These are phyloP conservation scores for Limonius californicus DNA, from an alignment of 1,140 invertebrate species.

Conservation along the genomic window DNA sequence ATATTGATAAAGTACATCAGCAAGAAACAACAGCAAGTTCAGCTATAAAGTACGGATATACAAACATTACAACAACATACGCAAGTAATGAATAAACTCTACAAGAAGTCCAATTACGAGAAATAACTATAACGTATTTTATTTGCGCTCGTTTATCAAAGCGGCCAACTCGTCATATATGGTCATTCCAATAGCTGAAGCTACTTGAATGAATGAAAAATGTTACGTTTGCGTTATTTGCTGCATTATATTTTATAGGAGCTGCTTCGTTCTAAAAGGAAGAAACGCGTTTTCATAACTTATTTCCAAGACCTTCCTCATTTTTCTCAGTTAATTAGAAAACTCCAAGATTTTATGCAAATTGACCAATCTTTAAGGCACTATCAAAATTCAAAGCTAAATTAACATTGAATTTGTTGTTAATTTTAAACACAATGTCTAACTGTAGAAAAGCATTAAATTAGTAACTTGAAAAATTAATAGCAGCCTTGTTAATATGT, in stretches of 20 bases:
- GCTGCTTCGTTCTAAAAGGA: not conserved
- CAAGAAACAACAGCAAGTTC: slow-evolving; percentile 1
- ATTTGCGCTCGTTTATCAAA: slow-evolving; percentile 22
- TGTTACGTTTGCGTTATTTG: slow-evolving; percentile 17
- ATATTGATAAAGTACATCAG: slow-evolving; percentile 7
- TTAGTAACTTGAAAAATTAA: no score
- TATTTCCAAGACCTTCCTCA: no score
- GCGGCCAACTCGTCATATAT: slow-evolving; percentile 14
- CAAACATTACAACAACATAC: slow-evolving; percentile 2
- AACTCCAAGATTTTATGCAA: no score
- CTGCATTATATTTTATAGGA: not conserved
- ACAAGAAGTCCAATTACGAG: slow-evolving; percentile 22
- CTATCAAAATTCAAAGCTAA: no score
- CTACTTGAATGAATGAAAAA: slow-evolving; percentile 21
- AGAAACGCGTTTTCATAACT: not conserved
- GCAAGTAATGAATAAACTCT: slow-evolving; percentile 20
- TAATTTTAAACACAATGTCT: no score
- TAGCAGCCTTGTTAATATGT: no score
- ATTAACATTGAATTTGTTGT: no score
- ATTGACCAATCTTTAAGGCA: no score
- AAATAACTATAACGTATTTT: slow-evolving; percentile 24
- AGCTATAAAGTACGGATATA: slow-evolving; percentile 5
- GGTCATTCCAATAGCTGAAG: slow-evolving; percentile 13
- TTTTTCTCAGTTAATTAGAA: no score
- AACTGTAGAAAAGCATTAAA: no score